Base-by-base conservation (phyloP, 1,140 invertebrate species). In the Rhagoletis zephyria region DNA sequence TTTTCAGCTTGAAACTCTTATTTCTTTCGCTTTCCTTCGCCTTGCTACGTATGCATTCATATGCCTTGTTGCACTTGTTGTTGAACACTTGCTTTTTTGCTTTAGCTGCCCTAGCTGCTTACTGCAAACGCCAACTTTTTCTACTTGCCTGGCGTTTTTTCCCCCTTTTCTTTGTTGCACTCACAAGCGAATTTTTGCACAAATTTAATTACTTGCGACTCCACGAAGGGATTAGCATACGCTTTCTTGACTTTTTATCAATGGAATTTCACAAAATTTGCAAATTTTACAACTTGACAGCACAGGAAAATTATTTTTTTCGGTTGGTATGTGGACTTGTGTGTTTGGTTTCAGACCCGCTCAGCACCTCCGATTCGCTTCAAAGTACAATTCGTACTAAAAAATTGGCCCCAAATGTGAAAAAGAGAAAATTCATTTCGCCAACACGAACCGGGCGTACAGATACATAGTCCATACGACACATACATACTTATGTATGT, bases 371-470 rank as follows among this genome's bases (percentile, higher is more conserved):
- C 88, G 88, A 87, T 87, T 86, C 88, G 87, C 87, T 88, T 86
- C 85, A 88, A 88, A 88, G 88, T 88, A 88, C 88, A 88, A 88
- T 87, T 87, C 87, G 88, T 88, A 88, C 88, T 88, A 85, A 88
- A 88, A 85, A 87, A 61, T 87, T 77, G 45, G 87, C 86, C 64
- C 65, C 70, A 81, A 81, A 81, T 63, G 42, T 51, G 70, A 87
- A 87, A 88, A 87, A 87, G 70, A 87, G 61, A 88, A 88, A 88
- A 88, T 86, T 86, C 48, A 81, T 81, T 81, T 81, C 74, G 74
- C 74, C 74, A 81, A 81, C 48, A 63, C 85, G 56, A 56, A 81
- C 48, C 51, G 19, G 48, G 48, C 19, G 74, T 42, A 30, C 16
- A 9, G 5, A 19, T 30, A 40, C 30, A 10, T 64, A 64, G 9